Evolutionary conservation across 2,113 vertebrate species (phyloP), one percentile per base, ranked within the genome.

Genomic region (Cynocephalus volans): DNA sequence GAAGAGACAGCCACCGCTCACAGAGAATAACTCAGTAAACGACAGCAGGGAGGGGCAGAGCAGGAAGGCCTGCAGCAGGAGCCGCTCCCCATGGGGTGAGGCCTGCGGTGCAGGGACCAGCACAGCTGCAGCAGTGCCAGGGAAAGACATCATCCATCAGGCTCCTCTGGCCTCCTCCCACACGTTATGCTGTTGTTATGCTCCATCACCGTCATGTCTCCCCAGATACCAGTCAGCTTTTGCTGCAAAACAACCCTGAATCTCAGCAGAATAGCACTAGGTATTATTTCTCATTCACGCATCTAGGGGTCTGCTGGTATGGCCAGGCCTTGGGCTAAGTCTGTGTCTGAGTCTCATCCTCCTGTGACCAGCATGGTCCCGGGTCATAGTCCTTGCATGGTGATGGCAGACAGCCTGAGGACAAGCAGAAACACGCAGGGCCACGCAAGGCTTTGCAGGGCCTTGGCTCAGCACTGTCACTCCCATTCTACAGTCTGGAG

Each of bases 31-130:
- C 48, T 48, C 52, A 31, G 50, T 62, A 36, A 69, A 87, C 58
- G 62, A 24, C 10, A 31, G 31, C 26, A 89, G 17, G 36, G 24
- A 26, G 5, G 6, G 8, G 26, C 19, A 14, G 33, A 18, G 28
- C 60, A 48, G 26, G 3, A 36, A 65, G 21, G 4, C 3, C 19
- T 0, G 4, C 56, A 67, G 58, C 2, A 31, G 26, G 90, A 12
- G 0, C 11, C 8, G 28, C 24, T 60, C 28, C n/a, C 62, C 5
- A 3, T 8, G 0, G 2, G 5, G 3, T 9, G 13, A 73, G 41
- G 15, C 2, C 0, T 12, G 1, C 0, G 0, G 0, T 6, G 3
- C n/a, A 85, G 58, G 14, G 10, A 52, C 26, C 8, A 48, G 24
- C 17, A 31, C 1, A 8, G 45, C 45, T 67, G 15, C 56, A 14